These are phyloP conservation scores for Gnathonemus echidnorhynchus DNA, from an alignment of 2,113 vertebrate species.

Conservation along the genomic window DNA sequence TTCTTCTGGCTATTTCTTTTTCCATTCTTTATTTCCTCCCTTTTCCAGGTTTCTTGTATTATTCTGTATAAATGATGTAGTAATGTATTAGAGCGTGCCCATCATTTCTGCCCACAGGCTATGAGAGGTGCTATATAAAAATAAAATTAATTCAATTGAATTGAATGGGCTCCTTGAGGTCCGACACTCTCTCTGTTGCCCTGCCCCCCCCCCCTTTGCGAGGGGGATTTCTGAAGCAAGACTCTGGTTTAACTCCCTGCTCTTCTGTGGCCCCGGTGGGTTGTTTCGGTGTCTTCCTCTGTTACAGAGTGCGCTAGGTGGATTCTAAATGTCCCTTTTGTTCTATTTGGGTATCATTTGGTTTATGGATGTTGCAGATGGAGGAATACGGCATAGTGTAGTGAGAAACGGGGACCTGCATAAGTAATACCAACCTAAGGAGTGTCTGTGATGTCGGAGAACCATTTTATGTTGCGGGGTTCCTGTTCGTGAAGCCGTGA, in stretches of 20 bases:
- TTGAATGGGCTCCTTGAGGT: not conserved
- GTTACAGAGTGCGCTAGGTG: not conserved
- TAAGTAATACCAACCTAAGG: not conserved
- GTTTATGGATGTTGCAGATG: not conserved
- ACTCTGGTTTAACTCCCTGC: not conserved
- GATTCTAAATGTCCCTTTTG: not conserved
- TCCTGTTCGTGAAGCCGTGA: not conserved
- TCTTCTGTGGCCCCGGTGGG: not conserved
- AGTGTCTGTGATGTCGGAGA: not conserved
- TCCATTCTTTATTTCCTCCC: not conserved
- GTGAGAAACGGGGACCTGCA: not conserved
- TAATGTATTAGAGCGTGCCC: not conserved
- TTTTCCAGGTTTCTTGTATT: not conserved
- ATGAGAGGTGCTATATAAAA: not conserved
- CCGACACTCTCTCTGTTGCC: not conserved
- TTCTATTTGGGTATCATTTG: not conserved
- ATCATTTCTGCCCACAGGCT: not conserved
- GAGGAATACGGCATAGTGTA: not conserved
- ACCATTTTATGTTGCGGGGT: not conserved
- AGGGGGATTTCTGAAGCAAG: not conserved
- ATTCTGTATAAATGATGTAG: not conserved
- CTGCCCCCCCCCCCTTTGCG: not conserved
- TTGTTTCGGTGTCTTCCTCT: not conserved
- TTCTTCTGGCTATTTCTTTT: not conserved
- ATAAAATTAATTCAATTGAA: not conserved